A percentile compares a stretch with the other conserved stretches of the same genome.
Conservation (phyloP, 2,888 invertebrate species). For the Nomada lathburiana region DNA sequence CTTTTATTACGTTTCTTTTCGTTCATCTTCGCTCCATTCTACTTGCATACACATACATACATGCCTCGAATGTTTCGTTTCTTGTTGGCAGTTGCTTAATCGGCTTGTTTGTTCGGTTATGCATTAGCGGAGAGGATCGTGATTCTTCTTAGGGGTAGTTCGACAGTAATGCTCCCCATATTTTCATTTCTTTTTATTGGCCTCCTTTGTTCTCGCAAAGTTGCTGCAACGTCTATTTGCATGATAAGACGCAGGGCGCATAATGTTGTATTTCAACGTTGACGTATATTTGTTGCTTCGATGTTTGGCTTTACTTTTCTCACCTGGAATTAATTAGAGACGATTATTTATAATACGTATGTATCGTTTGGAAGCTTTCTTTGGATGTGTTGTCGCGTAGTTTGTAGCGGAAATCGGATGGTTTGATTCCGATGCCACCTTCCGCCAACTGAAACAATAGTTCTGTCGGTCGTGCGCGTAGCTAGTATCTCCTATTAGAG, state of each 20-base stretch:
- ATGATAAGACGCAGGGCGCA: not conserved
- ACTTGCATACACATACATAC: not conserved
- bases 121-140: not conserved
- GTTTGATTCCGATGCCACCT: not conserved
- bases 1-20: constrained; percentile 24
- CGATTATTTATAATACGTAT: not conserved
- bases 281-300: too few relatives aligned
- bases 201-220: not conserved
- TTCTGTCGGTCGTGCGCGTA: not conserved
- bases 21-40: not conserved
- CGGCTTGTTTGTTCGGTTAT: constrained; percentile 4
- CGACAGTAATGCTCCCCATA: not conserved
- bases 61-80: not conserved
- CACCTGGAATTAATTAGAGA: not conserved
- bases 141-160: not conserved
- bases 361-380: not conserved
- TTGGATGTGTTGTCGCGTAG: not conserved
- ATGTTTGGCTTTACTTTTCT: not conserved
- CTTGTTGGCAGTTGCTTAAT: not conserved
- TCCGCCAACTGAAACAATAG: not conserved
- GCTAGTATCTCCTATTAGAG: not conserved
- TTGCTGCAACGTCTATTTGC: not conserved
- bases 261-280: too few relatives aligned
- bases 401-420: not conserved
- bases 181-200: not conserved